Evolutionary conservation across 1,140 invertebrate genomes (phyloP).

Genomic region (Drosophila sturtevanti): DNA sequence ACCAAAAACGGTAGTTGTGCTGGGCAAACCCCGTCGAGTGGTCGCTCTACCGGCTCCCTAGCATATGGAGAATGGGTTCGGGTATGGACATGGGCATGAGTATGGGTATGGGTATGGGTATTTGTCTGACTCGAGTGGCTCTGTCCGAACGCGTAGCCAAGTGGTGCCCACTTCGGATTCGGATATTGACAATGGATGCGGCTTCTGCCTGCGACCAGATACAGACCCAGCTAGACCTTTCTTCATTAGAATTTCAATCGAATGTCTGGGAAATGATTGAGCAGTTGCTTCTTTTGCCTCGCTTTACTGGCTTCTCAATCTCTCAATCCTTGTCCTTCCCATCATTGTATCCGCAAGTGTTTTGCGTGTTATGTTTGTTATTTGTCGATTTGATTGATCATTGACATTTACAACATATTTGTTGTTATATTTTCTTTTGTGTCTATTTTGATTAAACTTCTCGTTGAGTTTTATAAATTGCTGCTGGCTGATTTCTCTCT

Average conservation of each 20-base stretch:
- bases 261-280: conserved; percentile 66
- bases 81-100: conserved; percentile 56
- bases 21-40: conserved; percentile 76
- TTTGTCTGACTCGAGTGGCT: conserved; percentile 65
- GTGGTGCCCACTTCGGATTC: conserved; percentile 73
- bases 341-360: conserved; percentile 32
- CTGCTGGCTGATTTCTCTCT: conserved; percentile 49
- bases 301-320: conserved; percentile 1
- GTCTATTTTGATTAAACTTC: conserved; percentile 67
- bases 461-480: conserved; percentile 23
- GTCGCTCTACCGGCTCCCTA: conserved; percentile 27
- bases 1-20: conserved; percentile 79
- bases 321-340: conserved; percentile 19
- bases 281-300: conserved; percentile 25
- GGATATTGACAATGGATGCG: conserved; percentile 70
- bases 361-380: conserved; percentile 42
- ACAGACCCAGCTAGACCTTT: conserved; percentile 23
- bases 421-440: conserved; percentile 25
- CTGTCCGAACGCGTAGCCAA: conserved; percentile 74
- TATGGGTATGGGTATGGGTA: conserved; percentile 67
- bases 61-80: conserved; percentile 8
- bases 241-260: conserved; percentile 68
- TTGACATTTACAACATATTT: conserved; percentile 82
- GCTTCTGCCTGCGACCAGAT: conserved; percentile 17
- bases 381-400: conserved; percentile 74